Conservation (phyloP, 2,888 invertebrate species). For the Diadromus collaris region DNA sequence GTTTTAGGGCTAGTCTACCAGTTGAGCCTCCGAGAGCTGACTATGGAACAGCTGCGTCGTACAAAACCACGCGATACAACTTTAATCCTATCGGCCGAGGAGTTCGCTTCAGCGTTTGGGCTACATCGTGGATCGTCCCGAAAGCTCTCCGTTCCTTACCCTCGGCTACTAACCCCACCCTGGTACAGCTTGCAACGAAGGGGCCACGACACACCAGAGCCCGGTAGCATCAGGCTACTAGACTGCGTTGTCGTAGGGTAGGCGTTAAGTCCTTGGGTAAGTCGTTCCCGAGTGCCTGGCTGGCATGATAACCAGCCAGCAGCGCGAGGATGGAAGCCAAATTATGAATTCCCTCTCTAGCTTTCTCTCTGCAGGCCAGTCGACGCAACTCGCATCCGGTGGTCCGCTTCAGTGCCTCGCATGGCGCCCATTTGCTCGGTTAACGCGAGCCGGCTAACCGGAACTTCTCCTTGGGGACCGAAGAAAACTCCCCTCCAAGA, state of each 20-base stretch:
- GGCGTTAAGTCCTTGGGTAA: constrained; percentile 61
- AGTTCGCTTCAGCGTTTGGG: constrained; percentile 3
- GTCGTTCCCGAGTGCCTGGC: constrained; percentile 65
- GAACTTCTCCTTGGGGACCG: constrained; percentile 33
- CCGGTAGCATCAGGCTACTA: constrained; percentile 22
- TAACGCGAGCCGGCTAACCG: constrained; percentile 31
- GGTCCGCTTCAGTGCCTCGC: constrained; percentile 64
- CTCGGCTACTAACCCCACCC: constrained; percentile 5
- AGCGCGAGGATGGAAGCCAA: constrained; percentile 27
- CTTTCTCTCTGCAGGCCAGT: constrained; percentile 5
- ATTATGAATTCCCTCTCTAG: constrained; percentile 17
- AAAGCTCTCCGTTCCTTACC: constrained; percentile 22
- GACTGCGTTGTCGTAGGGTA: constrained; percentile 40
- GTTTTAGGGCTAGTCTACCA: not conserved
- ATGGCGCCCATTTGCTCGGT: constrained; percentile 32
- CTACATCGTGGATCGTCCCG: constrained; percentile 16
- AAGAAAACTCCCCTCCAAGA: constrained; percentile 12
- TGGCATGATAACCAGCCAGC: constrained; percentile 67
- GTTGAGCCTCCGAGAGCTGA: not conserved
- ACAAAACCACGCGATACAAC: constrained; percentile 44
- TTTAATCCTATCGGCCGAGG: constrained; percentile 34
- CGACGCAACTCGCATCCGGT: constrained; percentile 66
- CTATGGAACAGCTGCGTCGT: constrained; percentile 21
- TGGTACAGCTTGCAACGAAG: not conserved
- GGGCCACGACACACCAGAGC: constrained; percentile 6